phyloP scores from a whole-genome alignment of 2,113 vertebrate species.

The Opisthocomus hoazin region DNA sequence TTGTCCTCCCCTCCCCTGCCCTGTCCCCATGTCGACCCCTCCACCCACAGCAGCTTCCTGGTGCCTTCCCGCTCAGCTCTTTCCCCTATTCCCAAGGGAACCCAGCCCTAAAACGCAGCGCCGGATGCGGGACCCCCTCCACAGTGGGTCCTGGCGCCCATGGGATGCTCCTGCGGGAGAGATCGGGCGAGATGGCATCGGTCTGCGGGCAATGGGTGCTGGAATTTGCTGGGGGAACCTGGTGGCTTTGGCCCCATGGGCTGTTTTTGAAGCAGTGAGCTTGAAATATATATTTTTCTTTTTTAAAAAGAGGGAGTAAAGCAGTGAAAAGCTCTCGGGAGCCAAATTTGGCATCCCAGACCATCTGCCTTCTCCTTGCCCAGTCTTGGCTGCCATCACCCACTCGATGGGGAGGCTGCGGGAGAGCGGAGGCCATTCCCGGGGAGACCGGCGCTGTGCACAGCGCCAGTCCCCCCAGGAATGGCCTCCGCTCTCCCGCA shows the following conservation, averaged over 20 bases:
- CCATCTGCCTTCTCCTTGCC: not conserved
- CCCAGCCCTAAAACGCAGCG: accelerated
- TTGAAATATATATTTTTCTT: no score
- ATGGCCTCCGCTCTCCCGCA: not conserved
- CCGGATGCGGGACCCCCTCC: accelerated
- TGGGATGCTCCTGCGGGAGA: not conserved
- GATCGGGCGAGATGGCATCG: not conserved
- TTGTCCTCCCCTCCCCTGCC: not conserved
- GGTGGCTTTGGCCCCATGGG: accelerated
- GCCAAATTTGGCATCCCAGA: not conserved
- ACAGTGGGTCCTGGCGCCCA: accelerated
- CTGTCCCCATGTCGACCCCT: not conserved
- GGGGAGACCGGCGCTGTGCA: no score
- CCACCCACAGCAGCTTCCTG: not conserved
- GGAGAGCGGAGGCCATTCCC: not conserved
- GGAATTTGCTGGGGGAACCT: accelerated
- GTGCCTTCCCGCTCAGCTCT: accelerated
- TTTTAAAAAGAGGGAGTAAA: not conserved
- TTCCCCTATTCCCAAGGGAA: not conserved
- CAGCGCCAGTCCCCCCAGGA: not conserved
- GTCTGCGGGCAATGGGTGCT: accelerated
- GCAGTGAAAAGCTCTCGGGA: not conserved
- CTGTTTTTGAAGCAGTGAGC: not conserved
- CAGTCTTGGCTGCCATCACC: not conserved
- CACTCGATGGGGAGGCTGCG: not conserved